A percentile compares a stretch with the other conserved stretches of the same genome.
Conservation (phyloP, 2,113 vertebrate genomes). For the Vicugna pacos region DNA sequence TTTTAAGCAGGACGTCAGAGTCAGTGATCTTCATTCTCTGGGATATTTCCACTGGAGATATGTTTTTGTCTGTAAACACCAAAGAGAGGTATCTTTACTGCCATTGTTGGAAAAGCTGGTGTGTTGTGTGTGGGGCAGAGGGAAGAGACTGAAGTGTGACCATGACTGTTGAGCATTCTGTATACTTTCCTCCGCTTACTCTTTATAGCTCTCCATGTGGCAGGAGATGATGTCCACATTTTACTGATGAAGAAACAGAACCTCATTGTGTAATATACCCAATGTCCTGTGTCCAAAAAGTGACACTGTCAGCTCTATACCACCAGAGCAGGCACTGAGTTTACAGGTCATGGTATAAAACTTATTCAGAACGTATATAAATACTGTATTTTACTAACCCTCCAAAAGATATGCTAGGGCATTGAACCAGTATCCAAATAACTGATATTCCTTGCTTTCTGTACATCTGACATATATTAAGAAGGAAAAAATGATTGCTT, state of each 20-base stretch:
- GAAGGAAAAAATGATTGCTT: background rate
- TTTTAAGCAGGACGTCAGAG: background rate
- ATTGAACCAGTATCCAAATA: background rate
- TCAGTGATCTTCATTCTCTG: background rate
- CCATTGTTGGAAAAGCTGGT: background rate
- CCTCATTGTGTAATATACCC: background rate
- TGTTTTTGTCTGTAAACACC: background rate
- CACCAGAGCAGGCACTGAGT: background rate
- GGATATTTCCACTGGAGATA: background rate
- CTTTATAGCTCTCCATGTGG: background rate
- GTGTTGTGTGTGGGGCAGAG: background rate
- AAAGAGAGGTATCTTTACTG: background rate
- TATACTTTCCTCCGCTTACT: background rate
- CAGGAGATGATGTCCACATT: background rate
- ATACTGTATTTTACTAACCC: background rate
- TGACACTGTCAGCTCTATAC: background rate
- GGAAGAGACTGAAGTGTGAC: background rate
- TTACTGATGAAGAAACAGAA: conserved; percentile 14
- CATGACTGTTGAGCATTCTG: background rate
- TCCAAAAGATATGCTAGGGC: background rate
- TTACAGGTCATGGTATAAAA: background rate
- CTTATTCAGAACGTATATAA: background rate
- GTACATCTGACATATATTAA: background rate
- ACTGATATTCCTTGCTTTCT: background rate
- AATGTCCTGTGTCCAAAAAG: background rate